Evolutionary conservation across 2,797 vertebrate species (phyloP).

Genomic region (Epinephelus awoara): DNA sequence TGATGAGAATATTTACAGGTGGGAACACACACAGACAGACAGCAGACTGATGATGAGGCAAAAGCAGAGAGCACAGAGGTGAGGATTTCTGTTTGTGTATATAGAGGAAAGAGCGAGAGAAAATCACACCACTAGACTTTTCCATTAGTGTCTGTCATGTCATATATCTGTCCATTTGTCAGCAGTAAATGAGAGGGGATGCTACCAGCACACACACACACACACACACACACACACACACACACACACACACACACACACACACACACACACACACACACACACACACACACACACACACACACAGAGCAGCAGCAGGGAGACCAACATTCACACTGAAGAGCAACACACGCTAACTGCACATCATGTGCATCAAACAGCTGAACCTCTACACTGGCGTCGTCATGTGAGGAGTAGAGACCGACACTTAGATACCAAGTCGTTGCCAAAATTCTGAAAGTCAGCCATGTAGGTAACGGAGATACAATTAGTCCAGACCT

Average conservation of each 20-base stretch:
- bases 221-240: neutral
- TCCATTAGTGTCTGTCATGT: conserved; percentile 46
- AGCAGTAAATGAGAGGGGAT: conserved; percentile 3
- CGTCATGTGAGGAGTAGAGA: no score
- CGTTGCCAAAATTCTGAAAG: no score
- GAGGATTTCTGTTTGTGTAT: neutral
- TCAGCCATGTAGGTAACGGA: no score
- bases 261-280: no score
- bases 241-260: neutral
- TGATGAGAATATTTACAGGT: conserved; percentile 3
- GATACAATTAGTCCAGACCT: no score
- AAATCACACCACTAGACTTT: conserved; percentile 35
- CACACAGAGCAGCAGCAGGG: neutral
- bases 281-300: neutral
- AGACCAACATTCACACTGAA: neutral
- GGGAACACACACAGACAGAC: neutral
- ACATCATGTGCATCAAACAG: neutral
- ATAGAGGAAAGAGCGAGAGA: neutral
- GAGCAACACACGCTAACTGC: neutral
- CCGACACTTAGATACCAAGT: no score
- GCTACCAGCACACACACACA: neutral
- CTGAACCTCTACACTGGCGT: neutral
- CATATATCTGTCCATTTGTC: conserved; percentile 35
- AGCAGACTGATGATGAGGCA: neutral
- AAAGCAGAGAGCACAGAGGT: neutral